A percentile compares a stretch with the other conserved stretches of the same genome.
phyloP scores from a whole-genome alignment of 53 echinoderm and acorn worm genomes.

The Glandiceps talaboti region DNA sequence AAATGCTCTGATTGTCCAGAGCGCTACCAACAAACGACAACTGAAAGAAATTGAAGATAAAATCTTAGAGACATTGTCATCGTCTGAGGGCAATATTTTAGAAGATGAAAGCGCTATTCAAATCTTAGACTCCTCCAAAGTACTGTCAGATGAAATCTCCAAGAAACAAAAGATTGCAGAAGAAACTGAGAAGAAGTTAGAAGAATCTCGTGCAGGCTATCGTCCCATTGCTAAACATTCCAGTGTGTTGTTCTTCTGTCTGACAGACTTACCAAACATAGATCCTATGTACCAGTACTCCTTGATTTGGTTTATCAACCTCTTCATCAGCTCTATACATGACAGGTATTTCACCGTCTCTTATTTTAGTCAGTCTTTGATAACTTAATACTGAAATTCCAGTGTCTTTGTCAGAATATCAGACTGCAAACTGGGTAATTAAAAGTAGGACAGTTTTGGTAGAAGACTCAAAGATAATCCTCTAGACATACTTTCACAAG shows the following conservation, averaged over 20 bases:
- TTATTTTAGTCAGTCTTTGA: too few relatives aligned
- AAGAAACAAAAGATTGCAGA: conserved; percentile 99
- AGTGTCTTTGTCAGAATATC: too few relatives aligned
- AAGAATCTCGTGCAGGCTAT: conserved; percentile 93
- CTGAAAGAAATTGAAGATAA: conserved; percentile 99
- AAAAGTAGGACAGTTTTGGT: too few relatives aligned
- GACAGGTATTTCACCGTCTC: too few relatives aligned
- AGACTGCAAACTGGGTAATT: too few relatives aligned
- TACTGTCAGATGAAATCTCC: conserved; percentile 92
- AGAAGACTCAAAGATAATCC: too few relatives aligned
- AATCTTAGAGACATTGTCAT: conserved; percentile 92
- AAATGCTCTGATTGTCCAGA: conserved; percentile 89
- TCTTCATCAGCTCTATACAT: conserved; percentile 97
- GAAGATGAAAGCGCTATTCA: conserved; percentile 93
- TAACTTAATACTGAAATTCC: too few relatives aligned
- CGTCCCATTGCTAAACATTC: conserved; percentile 98
- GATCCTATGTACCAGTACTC: conserved; percentile 99
- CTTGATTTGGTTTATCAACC: conserved; percentile 96
- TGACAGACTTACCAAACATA: conserved; percentile 92
- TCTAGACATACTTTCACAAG: too few relatives aligned
- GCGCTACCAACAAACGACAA: conserved; percentile 95
- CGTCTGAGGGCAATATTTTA: conserved; percentile 96
- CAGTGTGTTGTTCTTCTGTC: conserved; percentile 94
- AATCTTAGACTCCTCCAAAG: conserved; percentile 82
- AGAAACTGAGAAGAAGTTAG: conserved; percentile 96